phyloP scores from a whole-genome alignment of 1,140 invertebrate genomes.

The Rhagoletis pomonella region DNA sequence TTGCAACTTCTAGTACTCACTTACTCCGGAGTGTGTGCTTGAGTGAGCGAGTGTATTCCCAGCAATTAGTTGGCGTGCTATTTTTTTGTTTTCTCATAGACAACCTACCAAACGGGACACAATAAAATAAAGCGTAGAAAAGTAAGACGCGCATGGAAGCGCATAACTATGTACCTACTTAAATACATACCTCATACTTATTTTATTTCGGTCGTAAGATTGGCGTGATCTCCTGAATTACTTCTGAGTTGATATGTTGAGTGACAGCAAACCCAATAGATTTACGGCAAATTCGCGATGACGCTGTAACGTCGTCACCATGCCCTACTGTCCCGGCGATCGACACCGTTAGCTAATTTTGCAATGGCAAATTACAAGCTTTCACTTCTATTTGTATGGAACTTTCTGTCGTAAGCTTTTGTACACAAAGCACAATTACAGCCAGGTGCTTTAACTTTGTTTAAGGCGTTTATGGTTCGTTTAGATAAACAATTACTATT shows the following conservation, averaged over 20 bases:
- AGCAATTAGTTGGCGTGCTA: constrained; percentile 18
- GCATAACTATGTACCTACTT: background rate
- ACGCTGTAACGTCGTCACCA: background rate
- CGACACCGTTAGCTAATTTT: no score
- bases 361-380: background rate
- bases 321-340: background rate
- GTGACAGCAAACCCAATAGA: background rate
- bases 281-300: background rate
- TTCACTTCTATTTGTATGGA: background rate
- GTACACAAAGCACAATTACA: background rate
- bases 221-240: background rate
- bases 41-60: constrained; percentile 33
- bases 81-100: background rate
- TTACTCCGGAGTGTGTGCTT: constrained; percentile 30
- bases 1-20: constrained; percentile 5
- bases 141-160: background rate
- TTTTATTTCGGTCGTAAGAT: background rate
- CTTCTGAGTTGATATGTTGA: background rate
- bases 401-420: background rate
- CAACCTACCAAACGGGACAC: constrained; percentile 24
- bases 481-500: no score
- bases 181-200: background rate
- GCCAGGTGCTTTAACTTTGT: no score
- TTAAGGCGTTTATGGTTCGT: no score
- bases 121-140: background rate